These are phyloP conservation scores for Stenopsyche tienmushanensis DNA, from an alignment of 1,140 invertebrate species.

Conservation along the genomic window DNA sequence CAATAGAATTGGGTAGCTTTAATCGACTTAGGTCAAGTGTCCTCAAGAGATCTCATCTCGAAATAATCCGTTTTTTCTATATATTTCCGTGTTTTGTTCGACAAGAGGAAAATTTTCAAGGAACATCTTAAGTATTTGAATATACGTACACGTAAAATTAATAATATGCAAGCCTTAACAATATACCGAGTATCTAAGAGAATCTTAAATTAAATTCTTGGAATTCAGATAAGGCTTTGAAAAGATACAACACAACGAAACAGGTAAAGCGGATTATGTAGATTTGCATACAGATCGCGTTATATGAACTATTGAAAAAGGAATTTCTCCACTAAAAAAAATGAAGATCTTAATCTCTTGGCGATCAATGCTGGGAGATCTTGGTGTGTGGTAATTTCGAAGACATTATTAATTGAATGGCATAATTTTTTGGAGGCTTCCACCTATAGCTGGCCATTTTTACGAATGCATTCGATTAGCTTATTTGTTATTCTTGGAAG, in stretches of 20 bases:
- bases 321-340: constrained; percentile 2
- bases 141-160: too few relatives aligned
- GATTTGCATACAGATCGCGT: constrained; percentile 31
- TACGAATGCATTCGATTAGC: too few relatives aligned
- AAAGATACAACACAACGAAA: too few relatives aligned
- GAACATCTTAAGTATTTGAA: too few relatives aligned
- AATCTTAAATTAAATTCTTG: neutral
- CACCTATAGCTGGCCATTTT: too few relatives aligned
- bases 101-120: too few relatives aligned
- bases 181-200: neutral
- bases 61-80: too few relatives aligned
- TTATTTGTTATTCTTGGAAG: neutral
- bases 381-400: neutral
- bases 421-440: too few relatives aligned
- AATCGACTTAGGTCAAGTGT: too few relatives aligned
- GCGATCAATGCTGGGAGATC: neutral
- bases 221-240: neutral
- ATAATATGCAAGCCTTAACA: neutral
- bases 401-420: neutral
- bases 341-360: constrained; percentile 5
- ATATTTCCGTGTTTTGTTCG: too few relatives aligned
- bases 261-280: constrained; percentile 18
- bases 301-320: constrained; percentile 9
- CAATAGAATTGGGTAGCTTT: too few relatives aligned
- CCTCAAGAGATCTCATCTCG: too few relatives aligned